Base-by-base conservation (phyloP, 2,888 invertebrate genomes). In the Ptilodon capucinus region DNA sequence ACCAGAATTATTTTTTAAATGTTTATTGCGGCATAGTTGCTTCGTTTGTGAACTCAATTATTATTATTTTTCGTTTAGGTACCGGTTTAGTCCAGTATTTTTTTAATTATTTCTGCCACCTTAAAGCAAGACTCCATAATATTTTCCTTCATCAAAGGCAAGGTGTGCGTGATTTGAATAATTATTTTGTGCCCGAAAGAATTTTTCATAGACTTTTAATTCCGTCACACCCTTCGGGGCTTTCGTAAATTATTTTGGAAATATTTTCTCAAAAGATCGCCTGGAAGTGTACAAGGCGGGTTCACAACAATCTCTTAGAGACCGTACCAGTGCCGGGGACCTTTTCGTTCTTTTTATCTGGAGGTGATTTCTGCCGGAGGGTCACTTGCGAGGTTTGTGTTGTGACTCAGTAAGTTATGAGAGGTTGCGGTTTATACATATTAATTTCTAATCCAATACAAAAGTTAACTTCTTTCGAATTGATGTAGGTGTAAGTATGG, bases 351-450 rank as follows among this genome's bases (percentile, higher is more conserved):
- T 59, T 60, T 68, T 68, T 68, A 70, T 68, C 66, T 66, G 54
- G 57, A 69, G 70, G 70, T 70, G 70, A 69, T 68, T 69, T 64
- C 61, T 48, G 50, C 45, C 51, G 52, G 57, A 63, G 58, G 68
- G 60, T 64, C 53, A 45, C 43, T 49, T 44, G 44, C 14, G 25
- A 19, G 21, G 36, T 5, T 36, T 21, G 40, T 43, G 47, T 46
- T 25, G 5, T n/a, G n/a, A n/a, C n/a, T n/a, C n/a, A n/a, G n/a
- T 42, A 46, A 51, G 52, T 36, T 43, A 46, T 23, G 46, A 44
- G 51, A 47, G 41, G 25, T 19, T 42, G 54, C 59, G 54, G 25
- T 13, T 47, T 39, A 5, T 11, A 18, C n/a, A n/a, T n/a, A n/a
- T n/a, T n/a, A n/a, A n/a, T n/a, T n/a, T n/a, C n/a, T n/a, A n/a